Evolutionary conservation across 2,113 vertebrate genomes (phyloP), one percentile per base, ranked within the genome.

Genomic region (Polypterus bichir): DNA sequence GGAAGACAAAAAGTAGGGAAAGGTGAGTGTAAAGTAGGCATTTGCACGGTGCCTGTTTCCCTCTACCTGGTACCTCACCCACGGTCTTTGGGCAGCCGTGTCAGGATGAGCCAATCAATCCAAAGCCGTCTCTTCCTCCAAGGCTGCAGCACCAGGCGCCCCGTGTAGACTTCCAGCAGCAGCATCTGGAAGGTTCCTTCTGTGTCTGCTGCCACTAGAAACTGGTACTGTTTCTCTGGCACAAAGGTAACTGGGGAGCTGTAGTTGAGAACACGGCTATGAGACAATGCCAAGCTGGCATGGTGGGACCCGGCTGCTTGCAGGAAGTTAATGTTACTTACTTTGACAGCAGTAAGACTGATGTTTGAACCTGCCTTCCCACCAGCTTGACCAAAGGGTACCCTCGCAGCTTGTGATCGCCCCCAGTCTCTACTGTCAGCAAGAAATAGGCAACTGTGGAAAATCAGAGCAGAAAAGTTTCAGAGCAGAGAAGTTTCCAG

Each of bases 41-140:
- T 53, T 62, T 5, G 10, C 47, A 59, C 7, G 49, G 48, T 4
- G 27, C 7, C 5, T 44, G 48, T 27, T 10, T n/a, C 6, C 11
- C 7, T 6, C n/a, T 49, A 7, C 45, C 5, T 27, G 5, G 6
- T 5, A 4, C 4, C 6, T 57, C 52, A 69, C 67, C 64, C 53
- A 44, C 49, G 47, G 45, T 56, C 3, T 54, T 5, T 51, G n/a
- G 67, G 57, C 51, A 69, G 57, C 9, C 57, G 55, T 4, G 61
- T 57, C 5, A 69, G 60, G 5, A 60, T 3, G 46, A 69, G 56
- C 6, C 63, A 47, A 47, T 7, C 46, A 46, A 69, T 65, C 8
- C 7, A 44, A 44, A 65, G 10, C 5, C 7, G 56, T 10, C 45
- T 65, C 47, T 62, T 68, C 60, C 60, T 68, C 67, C 67, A 68